Conservation (phyloP, 2,113 vertebrate genomes). For the Anser cygnoides region DNA sequence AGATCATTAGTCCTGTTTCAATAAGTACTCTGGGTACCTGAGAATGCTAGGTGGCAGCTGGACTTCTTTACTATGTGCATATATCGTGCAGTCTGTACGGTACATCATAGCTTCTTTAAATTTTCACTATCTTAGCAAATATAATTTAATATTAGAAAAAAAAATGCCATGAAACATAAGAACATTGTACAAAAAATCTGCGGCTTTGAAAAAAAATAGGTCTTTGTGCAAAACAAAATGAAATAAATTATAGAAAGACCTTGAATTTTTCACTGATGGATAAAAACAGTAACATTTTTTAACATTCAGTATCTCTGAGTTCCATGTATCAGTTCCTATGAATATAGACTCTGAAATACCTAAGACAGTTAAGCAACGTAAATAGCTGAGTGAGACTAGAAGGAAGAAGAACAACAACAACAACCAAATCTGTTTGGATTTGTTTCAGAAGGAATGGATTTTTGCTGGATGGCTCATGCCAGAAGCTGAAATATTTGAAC, state of each 20-base stretch:
- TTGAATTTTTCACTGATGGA: not conserved
- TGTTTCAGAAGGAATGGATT: not conserved
- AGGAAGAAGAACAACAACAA: not conserved
- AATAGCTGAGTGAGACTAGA: not conserved
- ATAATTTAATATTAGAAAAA: not conserved
- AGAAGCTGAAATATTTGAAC: conserved; percentile 7
- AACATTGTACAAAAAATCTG: not conserved
- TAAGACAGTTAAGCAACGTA: not conserved
- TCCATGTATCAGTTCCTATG: not conserved
- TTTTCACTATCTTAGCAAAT: not conserved
- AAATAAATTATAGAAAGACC: not conserved
- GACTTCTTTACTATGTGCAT: not conserved
- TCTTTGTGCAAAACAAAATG: not conserved
- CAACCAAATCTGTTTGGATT: not conserved
- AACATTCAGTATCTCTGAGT: fast-evolving
- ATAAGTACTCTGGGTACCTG: not conserved
- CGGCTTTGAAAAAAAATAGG: not conserved
- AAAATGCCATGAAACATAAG: not conserved
- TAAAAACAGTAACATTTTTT: not conserved
- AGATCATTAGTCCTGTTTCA: not conserved
- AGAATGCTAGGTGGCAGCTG: not conserved
- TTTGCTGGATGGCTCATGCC: not conserved
- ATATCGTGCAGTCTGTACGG: not conserved
- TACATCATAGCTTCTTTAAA: not conserved
- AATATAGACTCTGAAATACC: not conserved